Conservation (phyloP, 2,888 invertebrate species). For the Margaritifera margaritifera region DNA sequence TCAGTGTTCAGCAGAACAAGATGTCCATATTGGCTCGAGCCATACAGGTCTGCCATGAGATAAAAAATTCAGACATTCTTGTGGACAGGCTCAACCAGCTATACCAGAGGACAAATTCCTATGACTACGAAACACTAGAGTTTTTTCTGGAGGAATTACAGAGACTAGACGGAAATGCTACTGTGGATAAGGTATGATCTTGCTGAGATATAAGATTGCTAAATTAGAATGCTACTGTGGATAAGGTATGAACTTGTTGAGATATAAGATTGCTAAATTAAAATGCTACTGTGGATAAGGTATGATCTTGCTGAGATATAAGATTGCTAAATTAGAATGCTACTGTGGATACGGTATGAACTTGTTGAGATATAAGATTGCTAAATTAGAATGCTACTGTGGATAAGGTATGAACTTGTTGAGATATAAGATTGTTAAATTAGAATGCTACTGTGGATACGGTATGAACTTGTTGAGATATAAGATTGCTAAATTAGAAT, state of each 20-base stretch:
- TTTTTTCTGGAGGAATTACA: constrained; percentile 53
- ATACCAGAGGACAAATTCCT: constrained; percentile 53
- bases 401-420: constrained; percentile 35
- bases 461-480: too few species aligned
- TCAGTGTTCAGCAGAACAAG: constrained; percentile 9
- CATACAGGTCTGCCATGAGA: constrained; percentile 33
- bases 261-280: too few species aligned
- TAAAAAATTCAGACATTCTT: constrained; percentile 37
- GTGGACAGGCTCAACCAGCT: constrained; percentile 40
- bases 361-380: too few species aligned
- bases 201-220: too few species aligned
- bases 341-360: too few species aligned
- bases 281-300: constrained; percentile 42
- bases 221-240: too few species aligned
- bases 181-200: constrained; percentile 39
- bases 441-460: too few species aligned
- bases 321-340: too few species aligned
- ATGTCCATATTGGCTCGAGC: constrained; percentile 23
- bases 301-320: constrained; percentile 4
- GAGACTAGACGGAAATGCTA: constrained; percentile 34
- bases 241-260: too few species aligned
- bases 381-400: constrained; percentile 35
- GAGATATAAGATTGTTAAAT: too few species aligned
- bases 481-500: too few species aligned
- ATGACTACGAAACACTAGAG: constrained; percentile 64